Evolutionary conservation across 2,888 invertebrate genomes (phyloP).

Genomic region (Eumerus sabulonum): DNA sequence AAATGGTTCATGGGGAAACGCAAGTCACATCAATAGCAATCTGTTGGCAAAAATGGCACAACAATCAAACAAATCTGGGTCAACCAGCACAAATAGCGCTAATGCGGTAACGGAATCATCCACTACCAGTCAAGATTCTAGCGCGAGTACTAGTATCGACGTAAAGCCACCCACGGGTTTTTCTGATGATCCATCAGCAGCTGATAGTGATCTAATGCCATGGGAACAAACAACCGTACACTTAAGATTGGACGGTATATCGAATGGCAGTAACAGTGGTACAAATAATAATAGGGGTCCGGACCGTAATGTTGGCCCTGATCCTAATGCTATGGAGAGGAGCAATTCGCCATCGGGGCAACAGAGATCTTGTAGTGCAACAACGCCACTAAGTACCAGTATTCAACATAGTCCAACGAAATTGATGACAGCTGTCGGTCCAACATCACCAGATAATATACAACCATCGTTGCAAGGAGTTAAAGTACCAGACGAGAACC

Average conservation of each 20-base stretch:
- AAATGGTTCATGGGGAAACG: slow-evolving; percentile 57
- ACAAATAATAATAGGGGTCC: slow-evolving; percentile 32
- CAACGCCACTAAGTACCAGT: slow-evolving; percentile 43
- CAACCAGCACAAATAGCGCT: slow-evolving; percentile 36
- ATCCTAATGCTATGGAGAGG: slow-evolving; percentile 67
- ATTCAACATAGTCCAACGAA: slow-evolving; percentile 61
- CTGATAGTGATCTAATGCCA: slow-evolving; percentile 79
- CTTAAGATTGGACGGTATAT: slow-evolving; percentile 70
- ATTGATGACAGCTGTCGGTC: slow-evolving; percentile 59
- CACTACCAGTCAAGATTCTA: slow-evolving; percentile 82
- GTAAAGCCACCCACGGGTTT: slow-evolving; percentile 70
- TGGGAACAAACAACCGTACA: slow-evolving; percentile 79
- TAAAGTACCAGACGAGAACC: slow-evolving; percentile 96
- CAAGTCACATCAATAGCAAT: slow-evolving; percentile 55
- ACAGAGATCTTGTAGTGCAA: slow-evolving; percentile 51
- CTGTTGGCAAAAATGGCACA: slow-evolving; percentile 68
- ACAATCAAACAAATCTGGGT: slow-evolving; percentile 47
- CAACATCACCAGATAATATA: slow-evolving; percentile 72
- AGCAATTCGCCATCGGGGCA: slow-evolving; percentile 45
- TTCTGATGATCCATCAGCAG: slow-evolving; percentile 69
- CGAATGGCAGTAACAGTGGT: slow-evolving; percentile 59
- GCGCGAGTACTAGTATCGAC: slow-evolving; percentile 74
- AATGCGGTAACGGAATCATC: slow-evolving; percentile 36
- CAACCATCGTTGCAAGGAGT: slow-evolving; percentile 86
- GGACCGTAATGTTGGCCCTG: slow-evolving; percentile 27